phyloP scores from a whole-genome alignment of 2,113 vertebrate genomes.

The Toxotes jaculatrix region DNA sequence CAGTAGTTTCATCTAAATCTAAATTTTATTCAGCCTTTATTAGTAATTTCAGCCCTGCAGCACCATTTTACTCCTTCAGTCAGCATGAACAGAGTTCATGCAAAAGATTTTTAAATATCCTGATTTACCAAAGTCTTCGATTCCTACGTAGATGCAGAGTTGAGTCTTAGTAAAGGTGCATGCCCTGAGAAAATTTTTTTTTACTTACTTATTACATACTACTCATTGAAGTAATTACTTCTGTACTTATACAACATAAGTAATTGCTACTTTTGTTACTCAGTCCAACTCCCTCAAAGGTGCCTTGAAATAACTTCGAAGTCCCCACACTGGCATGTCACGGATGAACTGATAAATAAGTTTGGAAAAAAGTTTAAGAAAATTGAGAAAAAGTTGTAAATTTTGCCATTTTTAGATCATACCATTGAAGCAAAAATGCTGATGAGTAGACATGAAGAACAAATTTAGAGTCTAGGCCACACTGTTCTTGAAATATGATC shows the following conservation, averaged over 20 bases:
- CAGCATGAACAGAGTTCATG: slow-evolving; percentile 23
- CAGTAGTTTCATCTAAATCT: neutral
- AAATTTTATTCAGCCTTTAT: slow-evolving; percentile 30
- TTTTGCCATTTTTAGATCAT: too few relatives aligned
- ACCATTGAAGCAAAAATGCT: too few relatives aligned
- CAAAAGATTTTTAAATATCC: slow-evolving; percentile 27
- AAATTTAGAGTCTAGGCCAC: too few relatives aligned
- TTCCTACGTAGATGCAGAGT: neutral
- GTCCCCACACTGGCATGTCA: neutral
- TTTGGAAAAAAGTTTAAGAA: too few relatives aligned
- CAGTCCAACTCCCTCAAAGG: neutral
- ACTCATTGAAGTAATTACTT: neutral
- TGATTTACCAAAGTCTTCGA: neutral
- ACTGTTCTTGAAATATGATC: too few relatives aligned
- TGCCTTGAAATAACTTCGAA: neutral
- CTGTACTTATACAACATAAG: neutral
- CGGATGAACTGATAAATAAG: too few relatives aligned
- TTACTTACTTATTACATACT: neutral
- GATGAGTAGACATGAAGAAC: too few relatives aligned
- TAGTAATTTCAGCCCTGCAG: slow-evolving; percentile 24
- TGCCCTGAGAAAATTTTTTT: neutral
- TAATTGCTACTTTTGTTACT: neutral
- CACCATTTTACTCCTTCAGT: slow-evolving; percentile 16
- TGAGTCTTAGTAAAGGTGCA: neutral
- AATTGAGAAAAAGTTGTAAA: too few relatives aligned